A percentile compares a stretch with the other conserved stretches of the same genome.
Evolutionary conservation across 2,888 invertebrate species (phyloP).

Genomic region (Ptychoptera albimana): DNA sequence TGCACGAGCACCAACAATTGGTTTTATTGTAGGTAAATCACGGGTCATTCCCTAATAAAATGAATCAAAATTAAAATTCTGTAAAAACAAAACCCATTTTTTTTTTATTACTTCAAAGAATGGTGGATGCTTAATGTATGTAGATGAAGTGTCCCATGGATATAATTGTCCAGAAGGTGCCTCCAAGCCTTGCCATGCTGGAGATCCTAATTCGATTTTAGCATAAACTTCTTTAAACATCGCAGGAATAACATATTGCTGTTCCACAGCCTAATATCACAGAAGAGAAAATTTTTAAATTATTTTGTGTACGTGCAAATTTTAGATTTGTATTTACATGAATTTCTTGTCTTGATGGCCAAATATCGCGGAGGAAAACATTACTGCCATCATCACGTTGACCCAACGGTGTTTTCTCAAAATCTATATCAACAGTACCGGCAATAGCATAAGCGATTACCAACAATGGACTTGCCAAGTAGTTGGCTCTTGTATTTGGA

Average conservation of each 20-base stretch:
- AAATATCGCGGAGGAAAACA: constrained; percentile 84
- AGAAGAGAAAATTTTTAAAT: too few species aligned
- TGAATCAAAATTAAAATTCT: too few species aligned
- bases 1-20: constrained; percentile 59
- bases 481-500: constrained; percentile 92
- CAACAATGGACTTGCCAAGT: constrained; percentile 89
- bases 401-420: constrained; percentile 70
- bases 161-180: constrained; percentile 74
- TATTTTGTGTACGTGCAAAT: too few species aligned
- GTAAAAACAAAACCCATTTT: too few species aligned
- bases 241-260: constrained; percentile 77
- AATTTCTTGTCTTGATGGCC: constrained; percentile 86
- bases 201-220: constrained; percentile 77
- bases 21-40: constrained; percentile 36
- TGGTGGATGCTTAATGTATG: constrained; percentile 92
- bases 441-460: constrained; percentile 97
- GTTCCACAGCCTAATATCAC: constrained; percentile 44
- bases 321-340: constrained; percentile 32
- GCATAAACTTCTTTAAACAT: constrained; percentile 77
- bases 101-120: constrained; percentile 79
- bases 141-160: constrained; percentile 79
- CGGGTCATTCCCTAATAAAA: constrained; percentile 38
- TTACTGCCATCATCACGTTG: constrained; percentile 48
- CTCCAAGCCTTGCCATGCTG: constrained; percentile 66
- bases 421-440: constrained; percentile 88